Evolutionary conservation across 2,888 invertebrate genomes (phyloP), one percentile per base, ranked within the genome.

Genomic region (Latheticus oryzae): DNA sequence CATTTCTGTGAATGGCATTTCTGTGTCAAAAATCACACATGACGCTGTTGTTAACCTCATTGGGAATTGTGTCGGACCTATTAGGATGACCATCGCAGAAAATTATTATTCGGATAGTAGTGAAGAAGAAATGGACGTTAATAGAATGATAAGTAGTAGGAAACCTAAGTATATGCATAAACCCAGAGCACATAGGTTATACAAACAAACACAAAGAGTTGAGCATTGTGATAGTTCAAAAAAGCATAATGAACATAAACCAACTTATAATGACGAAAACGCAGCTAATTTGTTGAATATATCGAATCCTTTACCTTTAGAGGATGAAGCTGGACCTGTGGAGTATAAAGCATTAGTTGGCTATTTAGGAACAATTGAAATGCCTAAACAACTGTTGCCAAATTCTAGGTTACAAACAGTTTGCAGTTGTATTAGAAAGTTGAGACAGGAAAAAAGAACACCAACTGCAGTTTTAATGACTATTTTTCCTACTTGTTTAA

Each of bases 321-420:
- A 77, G 50, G 75, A 82, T 77, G 55, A 82, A 71, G 75, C 71
- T 17, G 78, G 82, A 75, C 81, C 87, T 0, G 83, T 91, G 4
- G 91, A 91, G 60, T 91, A 90, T 71, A 87, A 91, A 65, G 92
- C 91, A 0, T 87, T 97, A 1, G 94, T 97, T 1, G 96, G 96
- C 1, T 97, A 97, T 78, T 82, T 97, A 37, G 97, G 97, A 12
- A 96, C 97, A 1, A 95, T 97, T 61, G 97, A 97, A 79, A 95
- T 97, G 82, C 96, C 97, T 0, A 89, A 90, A 75, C 89, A 92
- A 64, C 82, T 91, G 30, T 83, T 89, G 43, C 86, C 87, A 33
- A 88, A 88, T 26, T 87, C 90, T 7, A 87, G 93, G 50, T 78
- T 90, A 64, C 85, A 88, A 76, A 87, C 91, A 9, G 89, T 96